Evolutionary conservation across 2,888 invertebrate species (phyloP).

Genomic region (Drosophila acutilabella): DNA sequence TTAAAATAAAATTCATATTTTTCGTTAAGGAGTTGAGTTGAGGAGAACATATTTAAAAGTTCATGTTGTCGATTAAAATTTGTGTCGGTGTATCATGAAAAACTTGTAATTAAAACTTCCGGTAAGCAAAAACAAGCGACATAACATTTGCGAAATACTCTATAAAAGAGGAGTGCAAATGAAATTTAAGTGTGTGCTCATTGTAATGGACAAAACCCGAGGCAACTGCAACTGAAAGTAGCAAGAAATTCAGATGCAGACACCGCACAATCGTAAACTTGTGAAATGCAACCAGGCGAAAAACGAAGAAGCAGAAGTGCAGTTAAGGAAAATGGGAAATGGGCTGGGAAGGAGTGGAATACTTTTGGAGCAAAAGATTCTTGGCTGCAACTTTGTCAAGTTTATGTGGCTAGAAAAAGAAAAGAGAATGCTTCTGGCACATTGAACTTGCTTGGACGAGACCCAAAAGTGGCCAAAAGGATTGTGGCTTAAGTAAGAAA

Average conservation of each 20-base stretch:
- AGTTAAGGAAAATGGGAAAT: not conserved
- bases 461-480: slow-evolving; percentile 32
- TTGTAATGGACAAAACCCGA: slow-evolving; percentile 10
- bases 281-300: slow-evolving; percentile 30
- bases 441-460: slow-evolving; percentile 44
- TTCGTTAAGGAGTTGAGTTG: too few relatives aligned
- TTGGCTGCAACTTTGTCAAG: slow-evolving; percentile 45
- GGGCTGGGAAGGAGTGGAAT: not conserved
- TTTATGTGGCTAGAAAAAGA: slow-evolving; percentile 19
- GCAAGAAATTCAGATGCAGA: slow-evolving; percentile 19
- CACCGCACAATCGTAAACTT: slow-evolving; percentile 44
- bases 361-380: not conserved
- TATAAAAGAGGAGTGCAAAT: slow-evolving; percentile 4
- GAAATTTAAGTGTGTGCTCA: not conserved
- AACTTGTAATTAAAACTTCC: not conserved
- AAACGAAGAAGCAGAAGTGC: not conserved
- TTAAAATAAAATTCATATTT: too few relatives aligned
- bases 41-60: not conserved
- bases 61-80: not conserved
- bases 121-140: not conserved
- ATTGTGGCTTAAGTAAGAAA: slow-evolving; percentile 12
- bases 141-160: slow-evolving; percentile 3
- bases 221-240: slow-evolving; percentile 17
- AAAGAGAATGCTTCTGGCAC: slow-evolving; percentile 28
- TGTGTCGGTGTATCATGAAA: not conserved